A percentile compares a stretch with the other conserved stretches of the same genome.
phyloP scores from a whole-genome alignment of 2,113 vertebrate species.

The Corvus moneduloides region DNA sequence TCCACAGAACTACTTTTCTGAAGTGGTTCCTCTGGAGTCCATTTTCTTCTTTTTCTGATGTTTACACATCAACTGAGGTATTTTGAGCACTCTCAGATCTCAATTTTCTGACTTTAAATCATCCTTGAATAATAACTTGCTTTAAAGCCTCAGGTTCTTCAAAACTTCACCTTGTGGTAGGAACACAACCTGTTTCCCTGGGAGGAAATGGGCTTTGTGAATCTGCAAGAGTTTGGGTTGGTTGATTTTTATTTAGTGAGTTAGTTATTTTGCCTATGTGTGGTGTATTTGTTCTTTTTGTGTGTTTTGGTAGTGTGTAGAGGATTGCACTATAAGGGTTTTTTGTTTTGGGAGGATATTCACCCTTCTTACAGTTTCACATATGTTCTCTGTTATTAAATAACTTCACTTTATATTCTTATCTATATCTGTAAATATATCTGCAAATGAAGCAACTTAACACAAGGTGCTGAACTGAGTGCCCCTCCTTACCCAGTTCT shows the following conservation, averaged over 20 bases:
- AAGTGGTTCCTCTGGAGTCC: neutral
- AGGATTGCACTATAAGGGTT: neutral
- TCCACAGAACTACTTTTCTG: neutral
- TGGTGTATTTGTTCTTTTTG: neutral
- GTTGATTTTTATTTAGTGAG: neutral
- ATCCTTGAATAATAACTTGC: neutral
- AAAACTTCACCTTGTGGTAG: neutral
- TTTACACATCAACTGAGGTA: slow-evolving; percentile 7
- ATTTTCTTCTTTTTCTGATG: slow-evolving; percentile 9
- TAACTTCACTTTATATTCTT: neutral
- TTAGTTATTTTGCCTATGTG: neutral
- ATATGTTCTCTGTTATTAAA: neutral
- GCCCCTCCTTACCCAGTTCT: neutral
- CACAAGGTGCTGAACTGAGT: neutral
- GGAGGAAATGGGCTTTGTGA: neutral
- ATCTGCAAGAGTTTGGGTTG: neutral
- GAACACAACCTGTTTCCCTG: neutral
- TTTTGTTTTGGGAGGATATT: neutral
- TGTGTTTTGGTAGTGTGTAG: neutral
- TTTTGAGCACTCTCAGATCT: slow-evolving; percentile 7
- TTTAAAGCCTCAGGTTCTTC: neutral
- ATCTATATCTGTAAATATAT: neutral
- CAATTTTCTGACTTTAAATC: neutral
- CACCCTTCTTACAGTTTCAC: neutral
- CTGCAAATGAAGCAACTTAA: neutral